Evolutionary conservation across 2,113 vertebrate species (phyloP).

Genomic region (Chaetops frenatus): DNA sequence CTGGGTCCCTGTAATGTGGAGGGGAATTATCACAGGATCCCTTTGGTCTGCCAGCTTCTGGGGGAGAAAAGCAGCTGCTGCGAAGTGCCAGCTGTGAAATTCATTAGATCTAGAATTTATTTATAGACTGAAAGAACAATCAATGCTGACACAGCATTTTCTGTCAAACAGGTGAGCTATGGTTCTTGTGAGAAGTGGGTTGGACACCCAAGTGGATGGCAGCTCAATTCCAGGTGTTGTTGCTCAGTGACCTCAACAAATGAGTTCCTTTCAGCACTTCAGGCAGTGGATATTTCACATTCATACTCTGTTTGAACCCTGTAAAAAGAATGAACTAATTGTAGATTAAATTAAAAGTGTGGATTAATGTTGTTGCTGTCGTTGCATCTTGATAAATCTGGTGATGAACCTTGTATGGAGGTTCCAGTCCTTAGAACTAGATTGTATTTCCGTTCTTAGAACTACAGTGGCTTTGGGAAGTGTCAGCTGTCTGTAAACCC

Average conservation of each 20-base stretch:
- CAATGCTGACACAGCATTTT: not conserved
- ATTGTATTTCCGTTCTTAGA: not conserved
- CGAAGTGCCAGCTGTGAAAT: not conserved
- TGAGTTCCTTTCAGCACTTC: not conserved
- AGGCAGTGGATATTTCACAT: not conserved
- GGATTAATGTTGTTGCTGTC: not conserved
- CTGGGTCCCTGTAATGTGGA: not conserved
- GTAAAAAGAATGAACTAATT: not conserved
- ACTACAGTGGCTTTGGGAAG: not conserved
- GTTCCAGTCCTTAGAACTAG: not conserved
- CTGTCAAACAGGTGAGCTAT: not conserved
- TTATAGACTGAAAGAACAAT: not conserved
- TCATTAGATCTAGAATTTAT: not conserved
- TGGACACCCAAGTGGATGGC: not conserved
- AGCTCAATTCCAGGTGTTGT: not conserved
- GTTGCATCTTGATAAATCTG: not conserved
- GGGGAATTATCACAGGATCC: not conserved
- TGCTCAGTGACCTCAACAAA: not conserved
- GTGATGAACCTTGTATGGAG: not conserved
- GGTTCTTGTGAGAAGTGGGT: fast-evolving
- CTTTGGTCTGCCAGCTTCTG: not conserved
- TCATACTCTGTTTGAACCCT: not conserved
- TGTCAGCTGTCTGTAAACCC: not conserved
- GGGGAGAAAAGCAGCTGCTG: not conserved
- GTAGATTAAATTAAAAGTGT: not conserved